Percentiles rank a stretch among this genome's conserved stretches.
These are phyloP conservation scores for Chloroceryle aenea DNA, from an alignment of 2,113 vertebrate species.

Conservation along the genomic window DNA sequence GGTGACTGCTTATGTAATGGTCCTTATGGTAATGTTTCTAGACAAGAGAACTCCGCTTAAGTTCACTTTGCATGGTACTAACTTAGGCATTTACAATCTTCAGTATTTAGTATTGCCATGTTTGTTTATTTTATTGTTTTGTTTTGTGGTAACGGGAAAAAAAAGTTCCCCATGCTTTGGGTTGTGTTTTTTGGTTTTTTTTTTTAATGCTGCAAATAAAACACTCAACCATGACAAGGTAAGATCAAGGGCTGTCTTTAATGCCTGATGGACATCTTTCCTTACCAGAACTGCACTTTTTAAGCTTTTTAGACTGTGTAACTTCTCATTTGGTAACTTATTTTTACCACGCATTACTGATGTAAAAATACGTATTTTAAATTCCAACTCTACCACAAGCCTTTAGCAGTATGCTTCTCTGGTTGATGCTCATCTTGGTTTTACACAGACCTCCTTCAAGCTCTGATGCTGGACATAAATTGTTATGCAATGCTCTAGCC, in stretches of 20 bases:
- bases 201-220: background rate
- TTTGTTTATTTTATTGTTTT: background rate
- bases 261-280: background rate
- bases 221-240: background rate
- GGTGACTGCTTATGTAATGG: constrained; percentile 36
- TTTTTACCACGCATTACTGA: background rate
- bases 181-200: background rate
- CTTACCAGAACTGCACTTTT: background rate
- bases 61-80: constrained; percentile 2
- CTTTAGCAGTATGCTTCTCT: background rate
- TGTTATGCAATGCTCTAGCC: background rate
- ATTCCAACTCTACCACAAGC: background rate
- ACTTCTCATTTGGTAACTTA: background rate
- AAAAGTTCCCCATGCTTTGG: background rate
- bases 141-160: background rate
- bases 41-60: background rate
- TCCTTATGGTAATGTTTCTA: constrained; percentile 16
- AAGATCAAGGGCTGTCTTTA: background rate
- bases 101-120: background rate
- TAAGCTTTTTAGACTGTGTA: background rate
- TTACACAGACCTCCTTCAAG: background rate
- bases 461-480: background rate
- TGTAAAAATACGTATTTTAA: background rate
- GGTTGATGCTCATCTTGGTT: background rate
- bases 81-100: background rate